Conservation (phyloP, 2,797 vertebrate genomes). For the Xerus rutilus region DNA sequence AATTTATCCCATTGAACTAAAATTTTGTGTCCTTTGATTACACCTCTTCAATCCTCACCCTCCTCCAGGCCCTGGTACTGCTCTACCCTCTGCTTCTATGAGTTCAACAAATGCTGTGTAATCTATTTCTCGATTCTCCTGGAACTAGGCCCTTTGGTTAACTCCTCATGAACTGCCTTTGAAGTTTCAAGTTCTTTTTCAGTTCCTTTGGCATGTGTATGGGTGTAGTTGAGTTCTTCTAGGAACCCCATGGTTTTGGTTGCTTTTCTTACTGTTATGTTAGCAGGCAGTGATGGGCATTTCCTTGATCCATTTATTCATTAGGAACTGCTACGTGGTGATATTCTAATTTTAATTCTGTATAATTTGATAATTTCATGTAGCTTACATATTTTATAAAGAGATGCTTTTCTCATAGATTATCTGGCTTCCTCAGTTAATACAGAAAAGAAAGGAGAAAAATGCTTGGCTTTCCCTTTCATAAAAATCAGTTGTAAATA, state of each 20-base stretch:
- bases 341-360: not conserved
- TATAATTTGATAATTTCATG: not conserved
- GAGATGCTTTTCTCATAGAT: not conserved
- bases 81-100: not conserved
- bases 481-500: not conserved
- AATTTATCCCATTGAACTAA: not conserved
- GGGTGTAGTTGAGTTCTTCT: not conserved
- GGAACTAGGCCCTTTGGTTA: not conserved
- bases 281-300: not conserved
- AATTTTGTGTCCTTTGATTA: not conserved
- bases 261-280: not conserved
- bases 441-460: not conserved
- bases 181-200: not conserved
- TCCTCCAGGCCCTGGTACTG: not conserved
- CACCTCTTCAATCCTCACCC: not conserved
- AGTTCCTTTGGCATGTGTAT: not conserved
- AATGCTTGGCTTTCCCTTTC: not conserved
- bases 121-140: not conserved
- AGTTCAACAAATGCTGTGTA: not conserved
- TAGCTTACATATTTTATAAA: not conserved
- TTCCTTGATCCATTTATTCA: not conserved
- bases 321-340: not conserved
- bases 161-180: not conserved
- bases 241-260: not conserved
- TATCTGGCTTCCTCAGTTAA: not conserved